phyloP scores from a whole-genome alignment of 2,797 vertebrate genomes.

The Propithecus perrieri region DNA sequence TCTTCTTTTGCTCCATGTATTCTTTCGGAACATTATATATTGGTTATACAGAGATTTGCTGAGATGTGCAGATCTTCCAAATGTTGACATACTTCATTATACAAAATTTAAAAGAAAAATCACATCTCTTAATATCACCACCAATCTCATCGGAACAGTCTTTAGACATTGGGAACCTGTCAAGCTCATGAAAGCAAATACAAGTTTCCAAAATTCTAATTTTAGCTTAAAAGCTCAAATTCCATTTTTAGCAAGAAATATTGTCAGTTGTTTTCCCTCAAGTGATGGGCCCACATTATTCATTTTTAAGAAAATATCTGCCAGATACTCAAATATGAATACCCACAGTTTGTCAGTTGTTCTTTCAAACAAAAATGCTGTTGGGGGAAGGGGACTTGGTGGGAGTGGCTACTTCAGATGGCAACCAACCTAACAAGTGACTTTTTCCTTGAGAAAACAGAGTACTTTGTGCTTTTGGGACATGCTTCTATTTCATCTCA shows the following conservation, averaged over 20 bases:
- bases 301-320: neutral
- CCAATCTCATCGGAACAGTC: neutral
- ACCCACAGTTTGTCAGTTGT: neutral
- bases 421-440: neutral
- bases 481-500: neutral
- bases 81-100: neutral
- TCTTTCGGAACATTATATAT: neutral
- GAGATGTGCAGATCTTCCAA: neutral
- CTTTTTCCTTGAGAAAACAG: neutral
- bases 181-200: neutral
- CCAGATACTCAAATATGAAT: neutral
- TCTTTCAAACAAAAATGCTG: neutral
- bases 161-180: neutral
- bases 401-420: neutral
- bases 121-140: neutral
- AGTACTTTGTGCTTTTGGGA: neutral
- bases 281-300: neutral
- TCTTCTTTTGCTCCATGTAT: neutral
- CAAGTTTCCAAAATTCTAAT: neutral
- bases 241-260: neutral
- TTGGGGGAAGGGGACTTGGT: neutral
- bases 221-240: conserved; percentile 5
- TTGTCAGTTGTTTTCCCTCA: neutral
- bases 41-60: neutral
- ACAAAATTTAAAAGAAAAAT: neutral